Percentiles rank a stretch among this genome's conserved stretches.
Evolutionary conservation across 2,888 invertebrate genomes (phyloP).

Genomic region (Linhomoeus sp.): DNA sequence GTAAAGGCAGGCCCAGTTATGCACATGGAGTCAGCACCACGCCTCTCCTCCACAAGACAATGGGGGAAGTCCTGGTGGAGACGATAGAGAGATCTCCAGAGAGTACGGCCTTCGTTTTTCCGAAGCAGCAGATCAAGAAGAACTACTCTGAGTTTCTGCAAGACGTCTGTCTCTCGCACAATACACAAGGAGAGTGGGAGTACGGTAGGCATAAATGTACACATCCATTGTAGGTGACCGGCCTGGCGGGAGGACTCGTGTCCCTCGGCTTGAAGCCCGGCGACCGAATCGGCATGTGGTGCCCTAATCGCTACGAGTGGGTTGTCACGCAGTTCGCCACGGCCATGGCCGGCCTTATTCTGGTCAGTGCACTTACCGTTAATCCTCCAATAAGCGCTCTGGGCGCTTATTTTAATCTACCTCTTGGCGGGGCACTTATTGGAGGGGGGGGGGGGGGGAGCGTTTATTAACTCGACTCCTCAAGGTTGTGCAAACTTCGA

Average conservation of each 20-base stretch:
- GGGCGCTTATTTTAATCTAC: too few relatives aligned
- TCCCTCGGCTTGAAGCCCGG: constrained; percentile 47
- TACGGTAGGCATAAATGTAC: too few relatives aligned
- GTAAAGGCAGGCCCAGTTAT: too few relatives aligned
- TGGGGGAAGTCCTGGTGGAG: constrained; percentile 1
- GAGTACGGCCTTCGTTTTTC: constrained; percentile 3
- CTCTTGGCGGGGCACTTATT: too few relatives aligned
- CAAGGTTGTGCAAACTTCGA: too few relatives aligned
- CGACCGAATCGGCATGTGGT: constrained; percentile 57
- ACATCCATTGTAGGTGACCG: constrained; percentile 46
- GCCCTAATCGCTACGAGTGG: constrained; percentile 58
- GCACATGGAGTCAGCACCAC: constrained; percentile 4
- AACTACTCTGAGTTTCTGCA: constrained; percentile 3
- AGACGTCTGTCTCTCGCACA: constrained; percentile 6
- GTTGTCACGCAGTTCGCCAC: constrained; percentile 48
- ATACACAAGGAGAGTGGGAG: too few relatives aligned
- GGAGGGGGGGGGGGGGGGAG: too few relatives aligned
- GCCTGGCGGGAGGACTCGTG: constrained; percentile 49
- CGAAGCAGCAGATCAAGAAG: constrained; percentile 5
- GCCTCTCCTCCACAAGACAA: constrained; percentile 2
- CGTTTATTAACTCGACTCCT: too few relatives aligned
- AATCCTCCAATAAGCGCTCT: too few relatives aligned
- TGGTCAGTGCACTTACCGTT: too few relatives aligned
- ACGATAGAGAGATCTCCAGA: constrained; percentile 1
- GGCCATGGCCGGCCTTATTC: constrained; percentile 48